These are phyloP conservation scores for Eremobia ochroleuca DNA, from an alignment of 2,888 invertebrate species.

Conservation along the genomic window DNA sequence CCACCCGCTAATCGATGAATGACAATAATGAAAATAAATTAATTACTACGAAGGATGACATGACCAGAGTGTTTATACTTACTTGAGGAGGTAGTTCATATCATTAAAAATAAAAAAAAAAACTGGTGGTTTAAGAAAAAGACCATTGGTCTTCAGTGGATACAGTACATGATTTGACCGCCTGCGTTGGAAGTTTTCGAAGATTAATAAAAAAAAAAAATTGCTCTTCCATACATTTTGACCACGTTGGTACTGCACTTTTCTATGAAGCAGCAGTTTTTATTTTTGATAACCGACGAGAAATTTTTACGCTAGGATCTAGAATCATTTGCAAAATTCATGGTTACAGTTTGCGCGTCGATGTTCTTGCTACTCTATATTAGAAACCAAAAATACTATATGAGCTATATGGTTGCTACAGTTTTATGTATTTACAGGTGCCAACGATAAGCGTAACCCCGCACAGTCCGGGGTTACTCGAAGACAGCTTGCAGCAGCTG, in stretches of 20 bases:
- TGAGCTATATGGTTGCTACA: neutral
- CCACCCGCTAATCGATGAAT: neutral
- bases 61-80: neutral
- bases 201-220: neutral
- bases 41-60: neutral
- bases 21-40: no score
- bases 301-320: no score
- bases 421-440: conserved; percentile 84
- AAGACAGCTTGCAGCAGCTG: conserved; percentile 94
- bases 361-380: neutral
- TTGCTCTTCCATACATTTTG: neutral
- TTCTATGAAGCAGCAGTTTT: neutral
- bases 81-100: neutral
- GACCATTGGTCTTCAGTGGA: no score
- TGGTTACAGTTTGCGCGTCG: no score
- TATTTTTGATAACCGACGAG: no score
- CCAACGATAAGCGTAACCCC: conserved; percentile 97
- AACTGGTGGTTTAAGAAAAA: no score
- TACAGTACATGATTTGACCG: neutral
- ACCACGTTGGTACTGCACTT: neutral
- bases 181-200: neutral
- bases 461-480: conserved; percentile 95
- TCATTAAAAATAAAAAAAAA: neutral
- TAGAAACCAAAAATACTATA: neutral
- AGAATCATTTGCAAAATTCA: no score